Evolutionary conservation across 2,888 invertebrate genomes (phyloP), one percentile per base, ranked within the genome.

Genomic region (Acronicta alni): DNA sequence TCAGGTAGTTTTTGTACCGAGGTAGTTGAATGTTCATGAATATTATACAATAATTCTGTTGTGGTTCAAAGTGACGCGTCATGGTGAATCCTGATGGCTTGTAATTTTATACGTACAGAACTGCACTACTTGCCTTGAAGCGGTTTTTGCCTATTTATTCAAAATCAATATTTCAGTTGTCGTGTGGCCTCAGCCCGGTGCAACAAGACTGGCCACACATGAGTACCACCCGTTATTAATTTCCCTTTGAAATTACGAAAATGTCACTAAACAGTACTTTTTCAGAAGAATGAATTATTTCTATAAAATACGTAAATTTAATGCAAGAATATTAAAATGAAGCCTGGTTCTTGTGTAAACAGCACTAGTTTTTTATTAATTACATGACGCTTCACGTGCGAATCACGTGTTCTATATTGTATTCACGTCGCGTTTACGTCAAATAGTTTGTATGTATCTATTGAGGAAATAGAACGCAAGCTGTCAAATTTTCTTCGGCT

Each of bases 71-170:
- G 57, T 57, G 42, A 49, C 46, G 20, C 38, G 20, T 52, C 38
- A 41, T 20, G 26, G 55, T 48, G 54, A 61, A 47, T 63, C 46
- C 51, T 46, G 55, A 51, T 18, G 6, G 45, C 12, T 49, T 15
- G 79, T 76, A 80, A 72, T 75, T 75, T 79, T 60, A 75, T 69
- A 72, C 60, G 57, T 51, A 48, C 70, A 42, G 46, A 48, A 43
- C 51, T 82, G 82, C 82, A 83, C 83, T 79, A 86, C 80, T 85
- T 86, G 84, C 85, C 80, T 85, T 86, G 84, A 79, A 78, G 78
- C 67, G 60, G 70, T 85, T 84, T 89, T 88, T 86, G 80, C 77
- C 83, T 76, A 67, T 80, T 76, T 85, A 82, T 71, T 77, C 80
- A 81, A 81, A 82, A 79, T 70, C 79, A 78, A 81, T 81, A 76